Evolutionary conservation across 2,113 vertebrate genomes (phyloP).

Genomic region (Pseudorectes ferrugineus): DNA sequence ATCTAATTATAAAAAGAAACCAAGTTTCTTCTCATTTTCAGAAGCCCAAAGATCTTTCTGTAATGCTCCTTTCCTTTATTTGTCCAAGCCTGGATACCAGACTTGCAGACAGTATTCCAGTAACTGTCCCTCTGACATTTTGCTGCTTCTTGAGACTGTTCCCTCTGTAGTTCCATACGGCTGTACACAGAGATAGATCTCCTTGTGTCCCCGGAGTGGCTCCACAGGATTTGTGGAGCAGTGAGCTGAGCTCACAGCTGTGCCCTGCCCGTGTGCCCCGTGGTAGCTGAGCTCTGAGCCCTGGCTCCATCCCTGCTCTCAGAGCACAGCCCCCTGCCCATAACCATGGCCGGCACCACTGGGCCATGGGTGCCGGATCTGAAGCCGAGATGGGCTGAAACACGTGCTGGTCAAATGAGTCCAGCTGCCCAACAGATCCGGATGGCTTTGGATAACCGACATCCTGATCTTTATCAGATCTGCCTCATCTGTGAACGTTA

Average conservation of each 20-base stretch:
- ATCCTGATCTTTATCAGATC: background rate
- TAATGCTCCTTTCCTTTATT: background rate
- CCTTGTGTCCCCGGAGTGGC: background rate
- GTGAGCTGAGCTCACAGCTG: background rate
- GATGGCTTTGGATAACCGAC: background rate
- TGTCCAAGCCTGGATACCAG: background rate
- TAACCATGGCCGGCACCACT: accelerated
- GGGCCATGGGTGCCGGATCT: background rate
- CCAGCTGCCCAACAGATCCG: background rate
- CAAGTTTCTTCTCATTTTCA: background rate
- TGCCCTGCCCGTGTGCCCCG: background rate
- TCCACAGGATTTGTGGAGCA: background rate
- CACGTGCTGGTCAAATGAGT: background rate
- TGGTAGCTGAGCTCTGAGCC: background rate
- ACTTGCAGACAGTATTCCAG: background rate
- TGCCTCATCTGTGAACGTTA: background rate
- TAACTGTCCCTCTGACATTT: background rate
- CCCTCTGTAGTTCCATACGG: background rate
- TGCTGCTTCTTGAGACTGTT: background rate
- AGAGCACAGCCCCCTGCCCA: background rate
- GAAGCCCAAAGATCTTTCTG: background rate
- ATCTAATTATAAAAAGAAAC: background rate
- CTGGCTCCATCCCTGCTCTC: background rate
- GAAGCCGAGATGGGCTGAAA: background rate
- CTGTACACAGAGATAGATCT: background rate